phyloP scores from a whole-genome alignment of 1,140 invertebrate species.

The Eulimnadia texana region DNA sequence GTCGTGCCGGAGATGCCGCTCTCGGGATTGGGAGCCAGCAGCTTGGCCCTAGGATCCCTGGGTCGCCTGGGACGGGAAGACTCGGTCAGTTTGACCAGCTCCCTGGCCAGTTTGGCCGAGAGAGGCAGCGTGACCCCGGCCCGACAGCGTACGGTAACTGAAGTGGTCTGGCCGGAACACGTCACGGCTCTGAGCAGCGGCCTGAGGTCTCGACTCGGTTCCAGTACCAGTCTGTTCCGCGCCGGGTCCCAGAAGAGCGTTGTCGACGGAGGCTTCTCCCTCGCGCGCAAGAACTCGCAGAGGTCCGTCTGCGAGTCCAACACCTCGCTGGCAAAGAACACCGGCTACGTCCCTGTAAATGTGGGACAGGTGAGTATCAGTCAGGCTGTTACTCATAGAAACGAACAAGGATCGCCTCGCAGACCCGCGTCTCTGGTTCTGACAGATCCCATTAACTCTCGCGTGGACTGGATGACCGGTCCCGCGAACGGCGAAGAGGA shows the following conservation, averaged over 20 bases:
- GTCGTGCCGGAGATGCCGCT: slow-evolving; percentile 8
- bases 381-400: background rate
- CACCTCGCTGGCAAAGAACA: background rate
- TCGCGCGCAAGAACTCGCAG: slow-evolving; percentile 4
- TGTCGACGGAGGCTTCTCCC: slow-evolving; percentile 2
- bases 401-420: slow-evolving; percentile 6
- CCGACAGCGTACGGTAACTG: slow-evolving; percentile 14
- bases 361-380: background rate
- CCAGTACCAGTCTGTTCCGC: slow-evolving; percentile 12
- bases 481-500: background rate
- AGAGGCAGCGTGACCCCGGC: slow-evolving; percentile 12
- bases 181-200: slow-evolving; percentile 7
- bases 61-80: slow-evolving; percentile 6
- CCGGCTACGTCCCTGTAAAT: background rate
- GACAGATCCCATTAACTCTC: slow-evolving; percentile 6
- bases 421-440: slow-evolving; percentile 12
- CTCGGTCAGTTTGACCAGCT: slow-evolving; percentile 8
- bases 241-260: slow-evolving; percentile 15
- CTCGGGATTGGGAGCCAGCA: background rate
- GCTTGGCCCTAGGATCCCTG: background rate
- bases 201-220: slow-evolving; percentile 10
- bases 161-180: slow-evolving; percentile 15
- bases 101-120: slow-evolving; percentile 10
- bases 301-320: slow-evolving; percentile 3
- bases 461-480: background rate